These are phyloP conservation scores for Darevskia mixta DNA, from an alignment of 2,797 vertebrate species.

Conservation along the genomic window DNA sequence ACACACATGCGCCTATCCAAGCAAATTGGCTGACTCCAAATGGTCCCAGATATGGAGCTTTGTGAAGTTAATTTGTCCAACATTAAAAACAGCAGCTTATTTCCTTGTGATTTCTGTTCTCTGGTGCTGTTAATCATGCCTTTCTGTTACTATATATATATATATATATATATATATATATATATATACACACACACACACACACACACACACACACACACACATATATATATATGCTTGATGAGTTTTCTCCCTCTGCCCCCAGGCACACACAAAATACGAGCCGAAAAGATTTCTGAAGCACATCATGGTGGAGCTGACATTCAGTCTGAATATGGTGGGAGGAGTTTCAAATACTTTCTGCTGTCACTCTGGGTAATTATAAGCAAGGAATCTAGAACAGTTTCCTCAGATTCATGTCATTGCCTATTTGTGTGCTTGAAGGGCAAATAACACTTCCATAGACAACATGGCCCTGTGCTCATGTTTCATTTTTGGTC, in stretches of 20 bases:
- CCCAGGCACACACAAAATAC: slow-evolving; percentile 79
- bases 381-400: slow-evolving; percentile 1
- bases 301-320: slow-evolving; percentile 75
- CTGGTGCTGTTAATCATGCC: not conserved
- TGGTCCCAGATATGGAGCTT: not conserved
- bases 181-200: too few species aligned
- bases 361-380: slow-evolving; percentile 80
- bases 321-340: slow-evolving; percentile 56
- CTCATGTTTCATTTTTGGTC: not conserved
- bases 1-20: not conserved
- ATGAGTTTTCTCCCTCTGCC: not conserved
- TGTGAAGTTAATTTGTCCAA: not conserved
- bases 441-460: not conserved
- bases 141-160: not conserved
- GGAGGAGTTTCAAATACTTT: slow-evolving; percentile 79
- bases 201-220: too few species aligned
- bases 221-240: not conserved
- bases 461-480: not conserved
- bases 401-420: not conserved
- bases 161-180: not conserved
- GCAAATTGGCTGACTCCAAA: not conserved
- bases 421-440: not conserved
- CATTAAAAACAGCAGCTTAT: not conserved
- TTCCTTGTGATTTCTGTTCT: not conserved
- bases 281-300: slow-evolving; percentile 78